Evolutionary conservation across 1,140 invertebrate genomes (phyloP), one percentile per base, ranked within the genome.

Genomic region (Macrocentrus cingulum): DNA sequence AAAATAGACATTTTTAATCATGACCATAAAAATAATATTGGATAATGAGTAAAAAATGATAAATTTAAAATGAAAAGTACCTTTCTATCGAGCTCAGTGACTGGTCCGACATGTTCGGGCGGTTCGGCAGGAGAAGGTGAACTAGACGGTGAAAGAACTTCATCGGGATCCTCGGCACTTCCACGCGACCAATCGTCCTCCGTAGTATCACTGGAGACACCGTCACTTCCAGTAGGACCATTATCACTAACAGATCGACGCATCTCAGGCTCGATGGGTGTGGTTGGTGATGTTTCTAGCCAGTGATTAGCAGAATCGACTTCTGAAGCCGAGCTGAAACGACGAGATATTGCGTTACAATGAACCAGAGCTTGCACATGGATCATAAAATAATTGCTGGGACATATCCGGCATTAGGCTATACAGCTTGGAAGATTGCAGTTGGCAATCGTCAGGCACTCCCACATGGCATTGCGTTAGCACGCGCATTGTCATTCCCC

Each of bases 141-240:
- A 41, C 63, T 79, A 5, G 69, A 72, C 0, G 77, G 75, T 0
- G 75, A 80, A 4, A 70, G 57, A 6, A 76, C 75, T 52, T 84
- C 75, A 56, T 84, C 81, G 2, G 82, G 83, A 66, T 86, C 81
- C 46, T 85, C 83, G n/a, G 82, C 79, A 66, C 84, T 84, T 45
- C 84, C 84, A 58, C 82, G 77, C 52, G 86, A 87, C 86, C 87
- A 88, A 51, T 87, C 84, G 68, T 88, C 87, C 71, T 87, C 84
- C 1, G 84, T 86, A 5, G 80, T 84, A 68, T 82, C 86, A 68
- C 86, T 87, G 19, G 84, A 84, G 11, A 86, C 84, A 1, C 84
- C 86, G 25, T 87, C 86, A 58, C 82, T 84, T 22, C 81, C 82
- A 2, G 76, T 68, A 2, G 79, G 79, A 1, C 77, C 77, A 49